Evolutionary conservation across 2,888 invertebrate genomes (phyloP).

Genomic region (Amphipyra tragopoginis): DNA sequence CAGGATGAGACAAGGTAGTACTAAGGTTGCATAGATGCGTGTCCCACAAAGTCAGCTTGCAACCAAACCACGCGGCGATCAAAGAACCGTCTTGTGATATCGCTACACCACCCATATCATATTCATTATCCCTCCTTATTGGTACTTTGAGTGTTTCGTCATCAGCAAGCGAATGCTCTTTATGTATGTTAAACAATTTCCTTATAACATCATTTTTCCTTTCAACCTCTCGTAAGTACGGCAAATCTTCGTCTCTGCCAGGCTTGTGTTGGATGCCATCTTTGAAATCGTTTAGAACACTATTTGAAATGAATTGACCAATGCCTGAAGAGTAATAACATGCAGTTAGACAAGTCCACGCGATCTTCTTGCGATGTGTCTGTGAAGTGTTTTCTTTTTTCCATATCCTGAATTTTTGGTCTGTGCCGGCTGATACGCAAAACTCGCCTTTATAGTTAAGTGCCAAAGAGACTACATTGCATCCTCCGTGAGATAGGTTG

Average conservation of each 20-base stretch:
- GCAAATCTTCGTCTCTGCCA: constrained; percentile 60
- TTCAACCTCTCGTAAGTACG: constrained; percentile 68
- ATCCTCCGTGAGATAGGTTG: constrained; percentile 84
- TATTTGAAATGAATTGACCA: constrained; percentile 74
- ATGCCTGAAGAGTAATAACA: constrained; percentile 85
- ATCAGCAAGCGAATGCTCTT: constrained; percentile 65
- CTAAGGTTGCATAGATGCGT: constrained; percentile 79
- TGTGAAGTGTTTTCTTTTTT: constrained; percentile 67
- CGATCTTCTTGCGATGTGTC: constrained; percentile 59
- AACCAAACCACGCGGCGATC: constrained; percentile 88
- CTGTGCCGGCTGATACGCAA: constrained; percentile 84
- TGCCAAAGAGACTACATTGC: constrained; percentile 78
- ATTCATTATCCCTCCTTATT: constrained; percentile 65
- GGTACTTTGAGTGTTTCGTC: constrained; percentile 54
- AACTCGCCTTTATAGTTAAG: constrained; percentile 77
- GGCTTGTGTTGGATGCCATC: constrained; percentile 60
- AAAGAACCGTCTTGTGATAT: constrained; percentile 86
- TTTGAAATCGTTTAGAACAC: constrained; percentile 78
- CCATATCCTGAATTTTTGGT: constrained; percentile 85
- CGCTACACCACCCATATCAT: constrained; percentile 83
- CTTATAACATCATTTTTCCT: constrained; percentile 71
- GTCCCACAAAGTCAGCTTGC: constrained; percentile 86
- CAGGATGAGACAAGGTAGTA: constrained; percentile 82
- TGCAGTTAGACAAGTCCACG: constrained; percentile 81
- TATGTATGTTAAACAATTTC: constrained; percentile 79